Base-by-base conservation (phyloP, 2,888 invertebrate species). In the Celastrina argiolus region DNA sequence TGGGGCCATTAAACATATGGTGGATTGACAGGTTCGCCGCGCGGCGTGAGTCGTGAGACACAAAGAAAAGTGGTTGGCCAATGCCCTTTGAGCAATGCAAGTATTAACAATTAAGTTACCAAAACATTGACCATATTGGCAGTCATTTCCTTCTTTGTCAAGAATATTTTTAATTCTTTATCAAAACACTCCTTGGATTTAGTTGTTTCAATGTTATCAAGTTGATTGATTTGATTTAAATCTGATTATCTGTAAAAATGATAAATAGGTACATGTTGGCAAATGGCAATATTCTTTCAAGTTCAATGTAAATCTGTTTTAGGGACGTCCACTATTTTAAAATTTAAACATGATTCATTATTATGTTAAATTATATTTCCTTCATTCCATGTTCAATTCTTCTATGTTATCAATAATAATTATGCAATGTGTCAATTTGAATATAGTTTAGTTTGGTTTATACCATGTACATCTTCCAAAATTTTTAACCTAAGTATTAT, bases 221-320 rank as follows among this genome's bases (percentile, higher is more conserved):
- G 56, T 66, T 68, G 65, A 67, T 69, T 68, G 70, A 73, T 70
- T 63, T 51, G 51, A 26, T 51, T 26, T 51, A 51, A 26, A 51
- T 51, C 26, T 51, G 22, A 51, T 51, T 51, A 51, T 51, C 26
- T 26, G 12, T 12, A 51, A 22, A 18, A 51, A 14, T 12, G 51
- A 51, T 51, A 51, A 45, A 18, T n/a, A n/a, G n/a, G n/a, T n/a
- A 36, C 2, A 36, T 36, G 1, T 36, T 36, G 8, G 36, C 10
- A 5, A 14, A 10, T 36, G 8, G 36, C 10, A 5, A 14, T 51
- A 51, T 14, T 26, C 18, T 26, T 51, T 26, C 3, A 51, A 51
- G 22, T 22, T 51, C 22, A 59, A 59, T 34, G 72, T 45, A 18
- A 45, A 8, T 16, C 18, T 18, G 42, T 16, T 18, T 18, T 31